phyloP scores from a whole-genome alignment of 2,113 vertebrate genomes.

The Cepphus grylle region DNA sequence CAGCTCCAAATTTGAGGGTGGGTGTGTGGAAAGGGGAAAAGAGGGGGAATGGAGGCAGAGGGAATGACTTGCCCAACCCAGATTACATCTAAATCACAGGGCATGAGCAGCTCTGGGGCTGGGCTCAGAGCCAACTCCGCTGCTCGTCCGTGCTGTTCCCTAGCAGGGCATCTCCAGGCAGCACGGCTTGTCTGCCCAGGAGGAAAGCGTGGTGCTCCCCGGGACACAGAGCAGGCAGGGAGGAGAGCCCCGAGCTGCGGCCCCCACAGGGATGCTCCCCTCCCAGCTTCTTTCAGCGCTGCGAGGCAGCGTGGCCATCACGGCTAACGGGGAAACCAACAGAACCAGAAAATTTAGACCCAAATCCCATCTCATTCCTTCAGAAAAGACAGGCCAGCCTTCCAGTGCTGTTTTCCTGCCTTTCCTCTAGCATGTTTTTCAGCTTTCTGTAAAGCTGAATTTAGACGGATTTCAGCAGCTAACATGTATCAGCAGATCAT shows the following conservation, averaged over 20 bases:
- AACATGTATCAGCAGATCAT: background rate
- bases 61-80: background rate
- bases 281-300: background rate
- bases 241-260: background rate
- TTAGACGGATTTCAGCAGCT: background rate
- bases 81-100: conserved; percentile 4
- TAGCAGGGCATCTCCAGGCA: background rate
- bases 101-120: background rate
- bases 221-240: rapidly evolving
- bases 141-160: background rate
- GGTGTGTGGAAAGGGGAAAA: background rate
- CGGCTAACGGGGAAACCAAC: background rate
- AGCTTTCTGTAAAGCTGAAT: background rate
- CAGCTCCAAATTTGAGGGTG: background rate
- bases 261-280: background rate
- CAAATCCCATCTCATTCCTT: background rate
- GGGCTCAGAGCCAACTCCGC: background rate
- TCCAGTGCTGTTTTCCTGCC: background rate
- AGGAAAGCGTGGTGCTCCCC: background rate
- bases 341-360: background rate
- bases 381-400: background rate
- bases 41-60: background rate
- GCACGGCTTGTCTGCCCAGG: background rate
- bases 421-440: background rate
- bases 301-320: background rate